Conservation (phyloP, 2,888 invertebrate genomes). For the Amphipyra tragopoginis region DNA sequence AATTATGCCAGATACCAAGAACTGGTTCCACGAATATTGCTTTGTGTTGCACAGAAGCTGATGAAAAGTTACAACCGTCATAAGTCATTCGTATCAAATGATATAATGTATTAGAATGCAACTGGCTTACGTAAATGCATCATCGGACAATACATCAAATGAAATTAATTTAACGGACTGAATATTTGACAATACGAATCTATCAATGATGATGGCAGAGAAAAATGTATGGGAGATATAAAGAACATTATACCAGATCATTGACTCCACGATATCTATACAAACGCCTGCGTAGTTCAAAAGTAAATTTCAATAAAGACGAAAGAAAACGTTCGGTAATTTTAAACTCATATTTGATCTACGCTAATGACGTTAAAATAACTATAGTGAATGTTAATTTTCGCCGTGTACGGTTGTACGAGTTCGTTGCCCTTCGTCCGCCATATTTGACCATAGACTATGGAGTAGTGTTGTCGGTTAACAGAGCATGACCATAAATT, state of each 20-base stretch:
- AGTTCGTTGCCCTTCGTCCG: slow-evolving; percentile 75
- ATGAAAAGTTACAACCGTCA: slow-evolving; percentile 55
- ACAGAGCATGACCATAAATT: slow-evolving; percentile 81
- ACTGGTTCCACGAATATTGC: slow-evolving; percentile 49
- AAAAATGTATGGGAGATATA: slow-evolving; percentile 14
- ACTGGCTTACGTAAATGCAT: slow-evolving; percentile 65
- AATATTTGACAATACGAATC: slow-evolving; percentile 37
- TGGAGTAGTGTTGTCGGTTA: slow-evolving; percentile 70
- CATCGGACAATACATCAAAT: slow-evolving; percentile 37
- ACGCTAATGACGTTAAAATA: slow-evolving; percentile 69
- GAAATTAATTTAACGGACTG: slow-evolving; percentile 38
- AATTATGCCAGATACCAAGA: slow-evolving; percentile 64
- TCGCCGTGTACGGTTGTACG: slow-evolving; percentile 68
- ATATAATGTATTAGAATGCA: slow-evolving; percentile 67
- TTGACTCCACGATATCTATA: slow-evolving; percentile 16
- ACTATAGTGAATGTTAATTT: slow-evolving; percentile 76
- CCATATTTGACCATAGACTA: slow-evolving; percentile 80
- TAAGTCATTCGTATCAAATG: slow-evolving; percentile 64
- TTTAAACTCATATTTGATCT: slow-evolving; percentile 53
- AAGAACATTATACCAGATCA: slow-evolving; percentile 29
- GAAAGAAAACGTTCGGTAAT: slow-evolving; percentile 40
- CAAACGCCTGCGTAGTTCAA: slow-evolving; percentile 21
- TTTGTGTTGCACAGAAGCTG: slow-evolving; percentile 50
- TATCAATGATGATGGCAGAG: slow-evolving; percentile 16
- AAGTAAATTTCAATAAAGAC: slow-evolving; percentile 19